Conservation (phyloP, 2,888 invertebrate genomes). For the Brachypalpus laphriformis region DNA sequence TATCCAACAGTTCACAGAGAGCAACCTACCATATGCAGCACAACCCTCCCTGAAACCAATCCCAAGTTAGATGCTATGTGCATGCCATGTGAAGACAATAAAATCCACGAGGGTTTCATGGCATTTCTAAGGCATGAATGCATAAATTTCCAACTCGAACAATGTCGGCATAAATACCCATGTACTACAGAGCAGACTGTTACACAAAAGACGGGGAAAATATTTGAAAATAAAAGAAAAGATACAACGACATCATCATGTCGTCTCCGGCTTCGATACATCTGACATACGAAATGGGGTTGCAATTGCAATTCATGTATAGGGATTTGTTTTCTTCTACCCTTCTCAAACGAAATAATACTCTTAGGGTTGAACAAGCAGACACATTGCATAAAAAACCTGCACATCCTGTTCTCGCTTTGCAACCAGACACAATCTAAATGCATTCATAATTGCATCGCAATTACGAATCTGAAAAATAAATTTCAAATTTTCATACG, state of each 20-base stretch:
- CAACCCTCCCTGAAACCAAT: slow-evolving; percentile 12
- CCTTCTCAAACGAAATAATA: slow-evolving; percentile 11
- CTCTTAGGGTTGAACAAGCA: slow-evolving; percentile 31
- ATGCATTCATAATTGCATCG: slow-evolving; percentile 51
- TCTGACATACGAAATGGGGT: slow-evolving; percentile 59
- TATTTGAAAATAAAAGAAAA: slow-evolving; percentile 22
- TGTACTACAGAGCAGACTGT: not conserved
- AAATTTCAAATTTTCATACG: not conserved
- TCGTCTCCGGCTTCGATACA: slow-evolving; percentile 50
- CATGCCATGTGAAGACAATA: slow-evolving; percentile 32
- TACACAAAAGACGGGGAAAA: not conserved
- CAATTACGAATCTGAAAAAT: slow-evolving; percentile 37
- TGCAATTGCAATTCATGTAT: slow-evolving; percentile 42
- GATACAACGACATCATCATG: slow-evolving; percentile 20
- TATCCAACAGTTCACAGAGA: slow-evolving; percentile 13
- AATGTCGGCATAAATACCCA: slow-evolving; percentile 9
- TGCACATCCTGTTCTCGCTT: slow-evolving; percentile 12
- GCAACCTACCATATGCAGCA: slow-evolving; percentile 4
- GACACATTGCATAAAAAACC: not conserved
- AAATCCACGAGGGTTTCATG: slow-evolving; percentile 44
- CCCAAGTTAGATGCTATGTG: not conserved
- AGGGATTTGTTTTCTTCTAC: slow-evolving; percentile 41
- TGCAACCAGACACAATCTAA: slow-evolving; percentile 25
- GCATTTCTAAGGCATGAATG: slow-evolving; percentile 66
- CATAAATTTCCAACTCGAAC: slow-evolving; percentile 46